phyloP scores from a whole-genome alignment of 2,113 vertebrate genomes.

The Trematomus loennbergii region DNA sequence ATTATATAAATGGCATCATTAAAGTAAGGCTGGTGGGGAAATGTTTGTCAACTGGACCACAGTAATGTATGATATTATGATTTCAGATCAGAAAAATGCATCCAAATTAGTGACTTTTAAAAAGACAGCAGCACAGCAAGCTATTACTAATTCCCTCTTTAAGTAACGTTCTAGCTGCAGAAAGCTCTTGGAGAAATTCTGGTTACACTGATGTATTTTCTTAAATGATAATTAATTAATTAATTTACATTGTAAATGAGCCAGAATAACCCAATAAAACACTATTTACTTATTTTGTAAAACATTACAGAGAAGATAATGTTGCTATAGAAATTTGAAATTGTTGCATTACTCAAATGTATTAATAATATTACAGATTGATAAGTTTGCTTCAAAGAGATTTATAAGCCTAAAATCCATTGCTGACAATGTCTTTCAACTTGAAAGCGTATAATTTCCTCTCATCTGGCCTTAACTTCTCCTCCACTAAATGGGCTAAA shows the following conservation, averaged over 20 bases:
- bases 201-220: conserved; percentile 22
- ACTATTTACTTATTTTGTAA: not conserved
- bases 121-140: conserved; percentile 1
- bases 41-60: conserved; percentile 10
- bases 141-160: conserved; percentile 4
- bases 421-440: not conserved
- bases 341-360: not conserved
- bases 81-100: conserved; percentile 31
- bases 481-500: not conserved
- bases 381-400: not conserved
- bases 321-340: not conserved
- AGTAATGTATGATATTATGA: conserved; percentile 21
- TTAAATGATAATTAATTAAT: conserved; percentile 26
- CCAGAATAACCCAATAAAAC: not conserved
- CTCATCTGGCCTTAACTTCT: not conserved
- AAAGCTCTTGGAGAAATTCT: conserved; percentile 27
- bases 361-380: not conserved
- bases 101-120: conserved; percentile 9
- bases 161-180: conserved; percentile 21
- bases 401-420: not conserved
- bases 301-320: not conserved
- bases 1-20: conserved; percentile 18
- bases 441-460: not conserved
- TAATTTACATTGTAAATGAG: no score
- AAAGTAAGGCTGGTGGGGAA: conserved; percentile 18